Conservation (phyloP, 2,888 invertebrate species). For the Saturnia japonica region DNA sequence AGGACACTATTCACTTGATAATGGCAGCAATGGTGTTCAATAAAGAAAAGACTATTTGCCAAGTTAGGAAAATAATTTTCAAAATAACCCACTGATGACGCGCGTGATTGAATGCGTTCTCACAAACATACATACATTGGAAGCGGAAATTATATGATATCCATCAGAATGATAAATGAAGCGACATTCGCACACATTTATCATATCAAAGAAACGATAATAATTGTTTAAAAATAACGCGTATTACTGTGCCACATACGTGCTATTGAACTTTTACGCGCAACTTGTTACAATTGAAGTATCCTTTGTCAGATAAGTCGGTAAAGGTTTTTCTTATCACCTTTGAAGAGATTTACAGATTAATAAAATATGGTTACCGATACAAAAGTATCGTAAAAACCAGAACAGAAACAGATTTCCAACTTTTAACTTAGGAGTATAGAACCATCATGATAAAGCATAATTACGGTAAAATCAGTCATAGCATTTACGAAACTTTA, state of each 20-base stretch:
- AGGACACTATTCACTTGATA: no score
- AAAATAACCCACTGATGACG: not conserved
- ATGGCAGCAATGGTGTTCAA: no score
- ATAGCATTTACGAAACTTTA: no score
- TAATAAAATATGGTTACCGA: not conserved
- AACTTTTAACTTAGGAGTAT: no score
- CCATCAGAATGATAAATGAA: not conserved
- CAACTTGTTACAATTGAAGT: not conserved
- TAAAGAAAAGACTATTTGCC: no score
- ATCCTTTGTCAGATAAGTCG: not conserved
- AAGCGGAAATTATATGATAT: not conserved
- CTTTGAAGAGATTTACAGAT: not conserved
- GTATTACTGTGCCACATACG: constrained; percentile 30
- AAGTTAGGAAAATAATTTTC: no score
- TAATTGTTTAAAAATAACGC: constrained; percentile 22
- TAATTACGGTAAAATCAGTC: no score
- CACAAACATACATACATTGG: not conserved
- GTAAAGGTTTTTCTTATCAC: not conserved
- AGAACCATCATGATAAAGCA: no score
- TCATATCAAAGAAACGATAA: not conserved
- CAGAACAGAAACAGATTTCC: not conserved
- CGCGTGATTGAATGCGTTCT: not conserved
- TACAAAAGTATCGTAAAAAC: not conserved
- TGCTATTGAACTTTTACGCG: constrained; percentile 31
- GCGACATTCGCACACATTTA: constrained; percentile 5